Evolutionary conservation across 2,113 vertebrate species (phyloP), one percentile per base, ranked within the genome.

Genomic region (Canis aureus): DNA sequence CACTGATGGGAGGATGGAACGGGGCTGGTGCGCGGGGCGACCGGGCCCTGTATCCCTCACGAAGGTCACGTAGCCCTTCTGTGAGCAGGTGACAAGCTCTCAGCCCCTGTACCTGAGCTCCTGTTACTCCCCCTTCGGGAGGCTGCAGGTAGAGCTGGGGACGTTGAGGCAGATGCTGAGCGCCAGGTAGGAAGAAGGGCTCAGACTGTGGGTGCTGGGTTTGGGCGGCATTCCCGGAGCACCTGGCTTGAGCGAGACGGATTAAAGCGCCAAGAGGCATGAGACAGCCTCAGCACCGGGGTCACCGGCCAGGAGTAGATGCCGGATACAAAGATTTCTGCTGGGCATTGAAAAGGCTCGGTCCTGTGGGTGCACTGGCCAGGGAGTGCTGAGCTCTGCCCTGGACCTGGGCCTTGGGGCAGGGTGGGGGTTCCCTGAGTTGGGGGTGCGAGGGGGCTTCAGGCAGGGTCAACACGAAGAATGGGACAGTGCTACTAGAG

Each of bases 291-390:
- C 32, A 2, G 59, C 25, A 12, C 29, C 12, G 17, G 1, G 9
- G 8, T 35, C 2, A 0, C 23, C 2, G 73, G 55, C 51, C n/a
- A 2, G 3, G 0, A 2, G 55, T 27, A 16, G 5, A 51, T 29
- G 35, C 55, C 3, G 22, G 32, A 53, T 62, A 53, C 73, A 86
- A 74, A 32, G 23, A 43, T 66, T 76, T 62, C 29, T 80, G 69
- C 29, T 88, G 43, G 0, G 9, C 2, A 19, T 49, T 17, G 83
- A 83, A 38, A n/a, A 27, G 20, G 60, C 67, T 62, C 0, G 60
- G 11, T 62, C 76, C 53, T 51, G 43, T 7, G 35, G 67, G 76
- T 32, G 17, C 38, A 5, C 11, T 15, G 81, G 66, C 55, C 71
- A 66, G 11, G 6, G 57, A 0, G 12, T 74, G 53, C 25, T 23